A percentile compares a stretch with the other conserved stretches of the same genome.
Conservation (phyloP, 2,113 vertebrate genomes). For the Ovibos moschatus region DNA sequence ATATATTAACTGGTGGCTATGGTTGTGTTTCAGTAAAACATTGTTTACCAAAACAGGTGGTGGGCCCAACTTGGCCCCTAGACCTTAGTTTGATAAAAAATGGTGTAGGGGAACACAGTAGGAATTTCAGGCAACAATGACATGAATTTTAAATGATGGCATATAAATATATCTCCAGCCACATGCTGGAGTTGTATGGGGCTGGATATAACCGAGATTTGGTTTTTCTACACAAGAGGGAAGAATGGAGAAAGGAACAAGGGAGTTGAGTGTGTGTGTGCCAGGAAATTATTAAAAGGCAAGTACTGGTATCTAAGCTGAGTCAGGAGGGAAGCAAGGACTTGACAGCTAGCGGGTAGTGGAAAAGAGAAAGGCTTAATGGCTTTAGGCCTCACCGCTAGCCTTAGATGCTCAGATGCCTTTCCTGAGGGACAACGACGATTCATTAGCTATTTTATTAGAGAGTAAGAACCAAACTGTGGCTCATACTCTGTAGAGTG, state of each 20-base stretch:
- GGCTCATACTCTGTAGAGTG: not conserved
- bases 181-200: not conserved
- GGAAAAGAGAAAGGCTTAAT: not conserved
- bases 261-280: not conserved
- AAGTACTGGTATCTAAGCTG: not conserved
- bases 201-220: not conserved
- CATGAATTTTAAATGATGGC: not conserved
- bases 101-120: not conserved
- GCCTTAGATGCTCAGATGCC: not conserved
- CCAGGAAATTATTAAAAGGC: not conserved
- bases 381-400: not conserved
- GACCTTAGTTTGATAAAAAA: not conserved
- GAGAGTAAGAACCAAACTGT: not conserved
- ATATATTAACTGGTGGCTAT: not conserved
- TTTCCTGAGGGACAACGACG: not conserved
- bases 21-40: slow-evolving; percentile 11
- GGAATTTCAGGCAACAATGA: not conserved
- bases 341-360: not conserved
- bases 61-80: not conserved
- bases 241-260: not conserved
- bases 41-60: not conserved
- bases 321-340: not conserved
- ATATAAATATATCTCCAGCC: not conserved
- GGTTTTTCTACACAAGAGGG: not conserved
- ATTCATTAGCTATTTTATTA: not conserved